Percentiles rank a stretch among this genome's conserved stretches.
Conservation (phyloP, 2,888 invertebrate species). For the Prosapia bicincta region DNA sequence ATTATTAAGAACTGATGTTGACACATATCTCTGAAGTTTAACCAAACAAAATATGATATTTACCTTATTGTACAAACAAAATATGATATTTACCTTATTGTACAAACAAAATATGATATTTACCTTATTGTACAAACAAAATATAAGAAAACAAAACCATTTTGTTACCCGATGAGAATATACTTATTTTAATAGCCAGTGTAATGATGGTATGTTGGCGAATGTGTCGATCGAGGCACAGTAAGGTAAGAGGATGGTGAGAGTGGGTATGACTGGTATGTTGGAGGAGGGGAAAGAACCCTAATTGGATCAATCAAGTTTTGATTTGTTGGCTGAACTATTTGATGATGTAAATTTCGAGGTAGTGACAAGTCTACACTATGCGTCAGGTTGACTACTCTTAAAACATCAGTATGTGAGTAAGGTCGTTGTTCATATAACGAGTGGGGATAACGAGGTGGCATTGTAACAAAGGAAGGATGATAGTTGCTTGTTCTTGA, state of each 20-base stretch:
- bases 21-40: too few relatives aligned
- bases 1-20: too few relatives aligned
- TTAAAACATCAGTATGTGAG: conserved; percentile 59
- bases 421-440: conserved; percentile 48
- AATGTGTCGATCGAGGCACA: conserved; percentile 39
- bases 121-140: too few relatives aligned
- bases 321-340: conserved; percentile 25
- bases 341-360: conserved; percentile 23
- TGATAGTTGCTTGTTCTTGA: conserved; percentile 54
- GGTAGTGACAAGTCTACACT: conserved; percentile 49
- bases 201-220: conserved; percentile 55
- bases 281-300: conserved; percentile 48
- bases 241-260: conserved; percentile 32
- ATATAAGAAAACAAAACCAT: too few relatives aligned
- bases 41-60: too few relatives aligned
- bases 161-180: too few relatives aligned
- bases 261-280: conserved; percentile 35
- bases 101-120: too few relatives aligned
- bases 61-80: too few relatives aligned
- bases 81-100: too few relatives aligned
- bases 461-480: conserved; percentile 41
- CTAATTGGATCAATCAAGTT: conserved; percentile 31
- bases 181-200: background rate
- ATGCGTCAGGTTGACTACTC: conserved; percentile 48
- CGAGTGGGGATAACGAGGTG: conserved; percentile 31